These are phyloP conservation scores for Oreortyx pictus DNA, from an alignment of 2,797 vertebrate genomes.

Conservation along the genomic window DNA sequence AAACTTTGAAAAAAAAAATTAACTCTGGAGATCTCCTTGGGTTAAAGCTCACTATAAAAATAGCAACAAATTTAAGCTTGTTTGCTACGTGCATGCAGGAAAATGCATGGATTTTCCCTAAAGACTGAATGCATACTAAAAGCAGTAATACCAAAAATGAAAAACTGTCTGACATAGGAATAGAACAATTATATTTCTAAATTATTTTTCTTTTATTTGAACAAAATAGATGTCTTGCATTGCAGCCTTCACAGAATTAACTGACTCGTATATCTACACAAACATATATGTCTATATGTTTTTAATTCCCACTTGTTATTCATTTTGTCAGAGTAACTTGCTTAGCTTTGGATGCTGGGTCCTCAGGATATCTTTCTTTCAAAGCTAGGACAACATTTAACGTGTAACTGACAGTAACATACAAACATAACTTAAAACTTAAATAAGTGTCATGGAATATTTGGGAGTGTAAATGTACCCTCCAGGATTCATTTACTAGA, in stretches of 20 bases:
- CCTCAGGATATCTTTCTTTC: background rate
- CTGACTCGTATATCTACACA: background rate
- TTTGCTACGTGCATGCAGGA: background rate
- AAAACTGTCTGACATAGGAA: background rate
- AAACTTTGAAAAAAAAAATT: background rate
- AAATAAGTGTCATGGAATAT: background rate
- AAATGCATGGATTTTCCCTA: constrained; percentile 14
- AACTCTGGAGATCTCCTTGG: background rate
- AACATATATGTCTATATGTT: background rate
- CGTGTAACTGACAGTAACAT: background rate
- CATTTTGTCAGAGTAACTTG: background rate
- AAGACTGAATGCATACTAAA: background rate
- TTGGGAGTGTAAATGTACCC: background rate
- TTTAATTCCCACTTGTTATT: background rate
- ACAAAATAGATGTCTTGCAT: background rate
- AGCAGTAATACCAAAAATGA: background rate
- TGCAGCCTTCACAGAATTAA: background rate
- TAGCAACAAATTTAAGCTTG: background rate
- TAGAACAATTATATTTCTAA: constrained; percentile 38
- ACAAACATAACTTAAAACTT: background rate
- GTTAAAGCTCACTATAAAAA: background rate
- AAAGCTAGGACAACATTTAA: background rate
- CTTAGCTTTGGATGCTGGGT: background rate
- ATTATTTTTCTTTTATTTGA: constrained; percentile 34
- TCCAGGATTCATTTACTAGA: background rate